Base-by-base conservation (phyloP, 2,888 invertebrate genomes). In the Therioaphis trifolii region DNA sequence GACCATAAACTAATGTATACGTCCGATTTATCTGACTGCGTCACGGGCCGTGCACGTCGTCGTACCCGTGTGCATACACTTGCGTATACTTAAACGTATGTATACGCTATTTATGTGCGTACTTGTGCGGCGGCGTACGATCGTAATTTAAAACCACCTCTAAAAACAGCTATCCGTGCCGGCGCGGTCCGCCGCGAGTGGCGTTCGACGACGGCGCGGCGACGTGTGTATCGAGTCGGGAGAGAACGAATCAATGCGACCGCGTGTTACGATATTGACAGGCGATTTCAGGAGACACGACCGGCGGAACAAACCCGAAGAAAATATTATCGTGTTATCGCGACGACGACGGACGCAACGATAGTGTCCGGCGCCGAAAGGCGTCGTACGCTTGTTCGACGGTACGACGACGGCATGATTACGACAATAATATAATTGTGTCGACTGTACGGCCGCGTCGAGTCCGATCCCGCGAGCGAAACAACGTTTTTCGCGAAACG, bases 21-120 rank as follows among this genome's bases (percentile, higher is more conserved):
- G 29, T 35, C n/a, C n/a, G 72, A 52, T 72, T 72, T 72, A 52
- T 52, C n/a, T 27, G 21, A 71, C 27, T 71, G 4, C 27, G 46
- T 55, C 21, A 49, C n/a, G 52, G n/a, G 9, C 21, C n/a, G 68
- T 11, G 27, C 49, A 29, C 18, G 69, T 24, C 12, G 18, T 24
- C 21, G n/a, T 3, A 11, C 14, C 43, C 2, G 7, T 43, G 11
- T 18, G 4, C 24, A 24, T 15, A n/a, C 18, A 58, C 12, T 58
- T 58, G 12, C 21, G 49, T 49, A 49, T 5, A 58, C 12, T 58
- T 58, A 24, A 24, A 58, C 3, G 21, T 58, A 24, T 0, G 3
- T 58, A 58, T 11, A 24, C 58, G 3, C n/a, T n/a, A n/a, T n/a
- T n/a, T n/a, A n/a, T n/a, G n/a, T n/a, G n/a, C n/a, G n/a, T n/a